These are phyloP conservation scores for Brenthis hecate DNA, from an alignment of 2,888 invertebrate species.

Conservation along the genomic window DNA sequence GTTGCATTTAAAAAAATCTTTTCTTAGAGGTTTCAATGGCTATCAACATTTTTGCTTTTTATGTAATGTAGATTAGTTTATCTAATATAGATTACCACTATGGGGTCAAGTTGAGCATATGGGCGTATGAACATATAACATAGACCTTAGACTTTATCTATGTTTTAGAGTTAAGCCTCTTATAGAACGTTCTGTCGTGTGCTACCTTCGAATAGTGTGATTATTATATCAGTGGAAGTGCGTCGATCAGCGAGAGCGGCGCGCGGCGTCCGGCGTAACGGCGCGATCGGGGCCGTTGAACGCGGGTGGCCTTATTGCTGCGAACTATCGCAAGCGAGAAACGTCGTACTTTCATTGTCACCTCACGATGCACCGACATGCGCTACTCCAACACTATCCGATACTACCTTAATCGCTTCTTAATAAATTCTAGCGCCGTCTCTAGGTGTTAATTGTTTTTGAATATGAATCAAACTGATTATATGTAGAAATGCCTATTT, in stretches of 20 bases:
- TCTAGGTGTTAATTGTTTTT: neutral
- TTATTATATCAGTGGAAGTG: conserved; percentile 34
- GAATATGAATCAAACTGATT: too few species aligned
- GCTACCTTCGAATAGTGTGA: conserved; percentile 23
- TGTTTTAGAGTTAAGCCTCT: neutral
- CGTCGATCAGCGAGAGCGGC: conserved; percentile 35
- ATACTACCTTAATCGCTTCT: neutral
- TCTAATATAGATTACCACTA: too few species aligned
- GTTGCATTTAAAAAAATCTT: too few species aligned
- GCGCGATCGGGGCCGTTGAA: conserved; percentile 77
- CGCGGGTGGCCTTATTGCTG: conserved; percentile 77
- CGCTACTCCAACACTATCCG: conserved; percentile 17
- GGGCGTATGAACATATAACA: too few species aligned
- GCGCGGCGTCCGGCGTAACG: conserved; percentile 57
- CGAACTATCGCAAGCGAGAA: conserved; percentile 77
- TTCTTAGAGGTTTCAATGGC: too few species aligned
- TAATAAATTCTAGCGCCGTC: neutral
- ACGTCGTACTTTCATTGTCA: conserved; percentile 80
- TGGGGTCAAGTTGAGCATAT: too few species aligned
- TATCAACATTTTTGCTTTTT: too few species aligned
- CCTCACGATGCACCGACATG: conserved; percentile 58
- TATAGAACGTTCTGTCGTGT: neutral
- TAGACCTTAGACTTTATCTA: neutral
- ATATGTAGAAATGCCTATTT: too few species aligned
- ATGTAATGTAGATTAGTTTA: too few species aligned